Conservation (phyloP, 2,888 invertebrate species). For the Papilio elwesi region DNA sequence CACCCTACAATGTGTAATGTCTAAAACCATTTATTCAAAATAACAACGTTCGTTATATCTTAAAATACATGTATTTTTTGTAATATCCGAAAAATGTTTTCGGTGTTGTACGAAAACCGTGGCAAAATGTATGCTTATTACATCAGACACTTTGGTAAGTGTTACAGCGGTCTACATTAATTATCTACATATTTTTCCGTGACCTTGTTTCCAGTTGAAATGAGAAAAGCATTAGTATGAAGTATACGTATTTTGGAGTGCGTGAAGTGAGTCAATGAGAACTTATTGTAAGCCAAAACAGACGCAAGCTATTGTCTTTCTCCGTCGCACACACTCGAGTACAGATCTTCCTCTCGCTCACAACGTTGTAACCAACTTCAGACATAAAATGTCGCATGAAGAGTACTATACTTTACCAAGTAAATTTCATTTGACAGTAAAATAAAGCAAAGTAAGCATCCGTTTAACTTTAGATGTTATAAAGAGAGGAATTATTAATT, state of each 20-base stretch:
- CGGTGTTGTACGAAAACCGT: neutral
- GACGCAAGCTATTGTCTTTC: neutral
- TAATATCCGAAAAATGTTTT: neutral
- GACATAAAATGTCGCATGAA: neutral
- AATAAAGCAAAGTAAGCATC: neutral
- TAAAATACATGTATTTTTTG: neutral
- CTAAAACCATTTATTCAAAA: too few species aligned
- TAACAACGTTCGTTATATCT: too few species aligned
- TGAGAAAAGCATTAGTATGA: constrained; percentile 10
- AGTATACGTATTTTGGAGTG: neutral
- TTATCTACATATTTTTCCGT: constrained; percentile 15
- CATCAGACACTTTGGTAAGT: constrained; percentile 12
- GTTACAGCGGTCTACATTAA: neutral
- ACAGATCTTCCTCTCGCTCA: neutral
- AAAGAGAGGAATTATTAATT: neutral
- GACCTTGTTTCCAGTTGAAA: constrained; percentile 17
- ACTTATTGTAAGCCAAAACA: neutral
- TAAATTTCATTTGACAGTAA: constrained; percentile 15
- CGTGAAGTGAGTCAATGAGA: neutral
- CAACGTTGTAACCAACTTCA: constrained; percentile 6
- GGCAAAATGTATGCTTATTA: neutral
- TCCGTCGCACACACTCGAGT: neutral
- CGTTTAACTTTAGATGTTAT: neutral
- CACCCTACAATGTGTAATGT: too few species aligned
- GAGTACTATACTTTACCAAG: neutral